Percentiles rank a stretch among this genome's conserved stretches.
These are phyloP conservation scores for Gobionotothen gibberifrons DNA, from an alignment of 2,797 vertebrate genomes.

Conservation along the genomic window DNA sequence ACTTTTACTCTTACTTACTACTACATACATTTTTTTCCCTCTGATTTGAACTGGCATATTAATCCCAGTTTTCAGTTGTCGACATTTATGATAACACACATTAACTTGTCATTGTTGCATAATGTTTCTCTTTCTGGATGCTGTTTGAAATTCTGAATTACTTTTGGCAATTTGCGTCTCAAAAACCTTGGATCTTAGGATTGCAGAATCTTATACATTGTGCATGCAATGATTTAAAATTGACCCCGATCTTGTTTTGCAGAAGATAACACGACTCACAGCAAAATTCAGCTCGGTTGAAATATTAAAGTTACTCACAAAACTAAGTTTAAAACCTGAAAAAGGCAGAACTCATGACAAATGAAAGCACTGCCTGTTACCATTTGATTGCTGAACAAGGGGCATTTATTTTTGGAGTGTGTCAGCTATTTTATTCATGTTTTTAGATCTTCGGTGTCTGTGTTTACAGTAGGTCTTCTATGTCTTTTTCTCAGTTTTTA, in stretches of 20 bases:
- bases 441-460: neutral
- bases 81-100: constrained; percentile 10
- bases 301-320: neutral
- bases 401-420: constrained; percentile 42
- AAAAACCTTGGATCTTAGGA: constrained; percentile 1
- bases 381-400: constrained; percentile 30
- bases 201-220: neutral
- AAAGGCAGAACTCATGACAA: constrained; percentile 1
- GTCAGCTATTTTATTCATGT: constrained; percentile 21
- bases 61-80: constrained; percentile 11
- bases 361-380: neutral
- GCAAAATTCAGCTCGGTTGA: constrained; percentile 26
- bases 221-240: constrained; percentile 2
- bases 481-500: neutral
- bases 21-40: no score
- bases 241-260: constrained; percentile 43
- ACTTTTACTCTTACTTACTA: no score
- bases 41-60: neutral
- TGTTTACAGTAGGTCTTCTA: neutral
- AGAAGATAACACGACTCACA: constrained; percentile 27
- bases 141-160: neutral
- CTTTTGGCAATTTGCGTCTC: constrained; percentile 6
- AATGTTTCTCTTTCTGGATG: constrained; percentile 12
- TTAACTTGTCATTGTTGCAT: constrained; percentile 11
- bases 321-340: constrained; percentile 16